Conservation (phyloP, 1,140 invertebrate genomes). For the Scaptomyza hsui region DNA sequence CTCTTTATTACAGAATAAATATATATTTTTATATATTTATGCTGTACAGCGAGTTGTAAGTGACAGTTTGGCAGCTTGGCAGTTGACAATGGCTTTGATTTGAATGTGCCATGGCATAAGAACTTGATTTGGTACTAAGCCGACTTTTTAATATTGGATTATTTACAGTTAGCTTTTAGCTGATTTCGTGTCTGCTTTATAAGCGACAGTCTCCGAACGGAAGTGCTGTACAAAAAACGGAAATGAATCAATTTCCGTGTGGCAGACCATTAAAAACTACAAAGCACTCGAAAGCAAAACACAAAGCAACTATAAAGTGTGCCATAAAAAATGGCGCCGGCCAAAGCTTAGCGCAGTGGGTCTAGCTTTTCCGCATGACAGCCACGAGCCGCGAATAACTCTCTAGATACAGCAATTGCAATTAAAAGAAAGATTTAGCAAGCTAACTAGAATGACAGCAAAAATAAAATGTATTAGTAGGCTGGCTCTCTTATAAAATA, state of each 20-base stretch:
- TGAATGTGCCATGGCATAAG: slow-evolving; percentile 42
- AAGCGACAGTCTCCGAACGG: slow-evolving; percentile 41
- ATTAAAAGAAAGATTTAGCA: slow-evolving; percentile 22
- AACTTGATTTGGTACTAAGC: slow-evolving; percentile 60
- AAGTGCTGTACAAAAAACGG: slow-evolving; percentile 70
- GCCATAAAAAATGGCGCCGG: slow-evolving; percentile 30
- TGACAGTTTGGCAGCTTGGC: slow-evolving; percentile 58
- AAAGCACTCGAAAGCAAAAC: slow-evolving; percentile 43
- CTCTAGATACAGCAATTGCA: slow-evolving; percentile 1
- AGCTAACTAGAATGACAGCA: background rate
- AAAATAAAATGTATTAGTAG: background rate
- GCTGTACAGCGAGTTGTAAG: slow-evolving; percentile 66
- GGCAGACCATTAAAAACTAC: slow-evolving; percentile 78
- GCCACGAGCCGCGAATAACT: background rate
- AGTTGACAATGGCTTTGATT: slow-evolving; percentile 54
- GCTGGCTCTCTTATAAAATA: background rate
- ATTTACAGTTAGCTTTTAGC: slow-evolving; percentile 43
- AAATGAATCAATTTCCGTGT: slow-evolving; percentile 80
- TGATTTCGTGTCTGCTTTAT: slow-evolving; percentile 14
- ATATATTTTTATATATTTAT: slow-evolving; percentile 71
- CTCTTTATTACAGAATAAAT: slow-evolving; percentile 77
- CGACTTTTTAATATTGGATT: slow-evolving; percentile 36
- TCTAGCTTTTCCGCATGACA: background rate
- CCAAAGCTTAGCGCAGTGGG: background rate
- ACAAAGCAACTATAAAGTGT: slow-evolving; percentile 42